Conservation (phyloP, 2,888 invertebrate genomes). For the Pinctada fucata region DNA sequence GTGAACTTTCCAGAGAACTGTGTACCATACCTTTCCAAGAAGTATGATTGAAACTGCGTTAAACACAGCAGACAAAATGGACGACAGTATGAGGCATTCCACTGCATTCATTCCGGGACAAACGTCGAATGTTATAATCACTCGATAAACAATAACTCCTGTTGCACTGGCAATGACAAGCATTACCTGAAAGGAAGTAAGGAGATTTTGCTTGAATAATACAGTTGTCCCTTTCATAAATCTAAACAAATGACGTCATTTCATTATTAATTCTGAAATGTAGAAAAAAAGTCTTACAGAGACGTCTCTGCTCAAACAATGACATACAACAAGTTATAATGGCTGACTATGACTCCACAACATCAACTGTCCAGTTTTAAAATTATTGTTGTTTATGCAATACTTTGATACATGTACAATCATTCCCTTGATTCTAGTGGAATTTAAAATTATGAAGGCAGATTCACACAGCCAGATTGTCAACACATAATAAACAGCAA, state of each 20-base stretch:
- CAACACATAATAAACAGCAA: no score
- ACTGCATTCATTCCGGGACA: constrained; percentile 56
- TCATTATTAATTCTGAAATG: neutral
- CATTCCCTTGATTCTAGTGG: no score
- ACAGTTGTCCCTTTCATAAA: neutral
- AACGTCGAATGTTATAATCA: constrained; percentile 69
- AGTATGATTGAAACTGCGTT: constrained; percentile 76
- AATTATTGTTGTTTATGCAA: no score
- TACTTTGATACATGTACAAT: no score
- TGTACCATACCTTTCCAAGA: constrained; percentile 51
- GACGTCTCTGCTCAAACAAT: no score
- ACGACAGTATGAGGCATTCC: constrained; percentile 71
- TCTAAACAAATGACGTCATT: neutral
- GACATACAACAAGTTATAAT: no score
- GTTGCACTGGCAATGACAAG: constrained; percentile 72
- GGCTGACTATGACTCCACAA: no score
- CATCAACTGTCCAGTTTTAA: no score
- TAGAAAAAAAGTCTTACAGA: neutral
- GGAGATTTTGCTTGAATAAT: neutral
- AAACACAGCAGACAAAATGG: constrained; percentile 74
- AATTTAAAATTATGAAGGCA: no score
- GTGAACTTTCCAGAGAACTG: no score
- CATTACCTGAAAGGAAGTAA: constrained; percentile 61
- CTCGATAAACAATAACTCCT: constrained; percentile 74
- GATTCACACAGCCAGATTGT: no score